Evolutionary conservation across 2,888 invertebrate genomes (phyloP).

Genomic region (Catocala nupta): DNA sequence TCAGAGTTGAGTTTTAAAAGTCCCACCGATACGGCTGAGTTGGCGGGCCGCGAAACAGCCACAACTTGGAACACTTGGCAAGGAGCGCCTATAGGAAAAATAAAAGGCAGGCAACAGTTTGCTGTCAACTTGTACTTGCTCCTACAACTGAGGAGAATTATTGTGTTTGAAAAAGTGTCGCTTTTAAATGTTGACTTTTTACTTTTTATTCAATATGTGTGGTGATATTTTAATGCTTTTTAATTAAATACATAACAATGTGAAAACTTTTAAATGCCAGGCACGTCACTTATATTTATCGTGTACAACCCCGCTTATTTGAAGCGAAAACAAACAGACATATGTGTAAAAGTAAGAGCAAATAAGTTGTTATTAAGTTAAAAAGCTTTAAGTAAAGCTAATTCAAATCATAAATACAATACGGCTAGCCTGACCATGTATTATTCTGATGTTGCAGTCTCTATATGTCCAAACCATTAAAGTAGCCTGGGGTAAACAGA

Average conservation of each 20-base stretch:
- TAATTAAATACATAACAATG: too few species aligned
- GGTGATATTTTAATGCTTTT: not conserved
- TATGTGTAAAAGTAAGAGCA: too few species aligned
- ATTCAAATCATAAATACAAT: constrained; percentile 32
- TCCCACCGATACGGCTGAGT: constrained; percentile 69
- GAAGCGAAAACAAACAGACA: too few species aligned
- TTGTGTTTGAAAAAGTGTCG: constrained; percentile 48
- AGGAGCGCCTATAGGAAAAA: constrained; percentile 77
- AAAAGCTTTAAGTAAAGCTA: constrained; percentile 6
- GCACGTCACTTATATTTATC: too few species aligned
- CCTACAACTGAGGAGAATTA: constrained; percentile 55
- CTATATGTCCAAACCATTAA: constrained; percentile 45
- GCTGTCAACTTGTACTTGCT: constrained; percentile 53
- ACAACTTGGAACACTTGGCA: constrained; percentile 76
- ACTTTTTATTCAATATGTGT: constrained; percentile 7
- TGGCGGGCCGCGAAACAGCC: constrained; percentile 78
- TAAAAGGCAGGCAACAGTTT: constrained; percentile 82
- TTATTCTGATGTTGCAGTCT: constrained; percentile 38
- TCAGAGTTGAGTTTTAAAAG: constrained; percentile 78
- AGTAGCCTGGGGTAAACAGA: constrained; percentile 52
- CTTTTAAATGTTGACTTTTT: constrained; percentile 32
- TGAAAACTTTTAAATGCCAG: too few species aligned
- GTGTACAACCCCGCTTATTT: too few species aligned
- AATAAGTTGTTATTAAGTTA: too few species aligned
- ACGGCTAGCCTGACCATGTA: constrained; percentile 30